Percentiles rank a stretch among this genome's conserved stretches.
Conservation (phyloP, 1,140 invertebrate genomes). For the Drosophila sp. region DNA sequence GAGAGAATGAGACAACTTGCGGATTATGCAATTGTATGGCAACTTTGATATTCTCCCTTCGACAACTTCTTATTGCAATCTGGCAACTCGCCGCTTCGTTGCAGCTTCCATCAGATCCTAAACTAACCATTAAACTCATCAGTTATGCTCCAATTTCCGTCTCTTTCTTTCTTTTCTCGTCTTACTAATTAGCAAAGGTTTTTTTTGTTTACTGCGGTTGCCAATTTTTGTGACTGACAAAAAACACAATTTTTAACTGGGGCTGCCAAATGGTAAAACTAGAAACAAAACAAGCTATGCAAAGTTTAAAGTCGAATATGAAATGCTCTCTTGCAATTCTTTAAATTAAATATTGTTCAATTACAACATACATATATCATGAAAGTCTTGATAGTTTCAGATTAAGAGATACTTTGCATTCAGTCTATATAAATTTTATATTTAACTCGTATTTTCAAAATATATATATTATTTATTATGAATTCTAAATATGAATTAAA, state of each 20-base stretch:
- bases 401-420: too few relatives aligned
- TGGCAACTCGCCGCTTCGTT: constrained; percentile 54
- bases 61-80: neutral
- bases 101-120: constrained; percentile 16
- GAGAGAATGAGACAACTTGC: constrained; percentile 2
- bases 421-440: too few relatives aligned
- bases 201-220: constrained; percentile 31
- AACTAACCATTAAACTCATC: constrained; percentile 39
- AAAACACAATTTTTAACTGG: constrained; percentile 8
- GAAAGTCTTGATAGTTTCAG: too few relatives aligned
- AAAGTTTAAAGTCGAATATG: neutral
- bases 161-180: neutral
- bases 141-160: constrained; percentile 59
- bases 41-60: constrained; percentile 11
- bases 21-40: constrained; percentile 63
- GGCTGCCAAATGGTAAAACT: constrained; percentile 27
- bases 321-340: too few relatives aligned
- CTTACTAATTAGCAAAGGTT: constrained; percentile 30
- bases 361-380: too few relatives aligned
- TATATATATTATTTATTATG: too few relatives aligned
- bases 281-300: neutral
- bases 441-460: too few relatives aligned
- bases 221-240: constrained; percentile 32
- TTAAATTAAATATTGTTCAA: too few relatives aligned
- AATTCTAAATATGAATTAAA: neutral